Conservation (phyloP, 2,888 invertebrate species). For the Suillia variegata region DNA sequence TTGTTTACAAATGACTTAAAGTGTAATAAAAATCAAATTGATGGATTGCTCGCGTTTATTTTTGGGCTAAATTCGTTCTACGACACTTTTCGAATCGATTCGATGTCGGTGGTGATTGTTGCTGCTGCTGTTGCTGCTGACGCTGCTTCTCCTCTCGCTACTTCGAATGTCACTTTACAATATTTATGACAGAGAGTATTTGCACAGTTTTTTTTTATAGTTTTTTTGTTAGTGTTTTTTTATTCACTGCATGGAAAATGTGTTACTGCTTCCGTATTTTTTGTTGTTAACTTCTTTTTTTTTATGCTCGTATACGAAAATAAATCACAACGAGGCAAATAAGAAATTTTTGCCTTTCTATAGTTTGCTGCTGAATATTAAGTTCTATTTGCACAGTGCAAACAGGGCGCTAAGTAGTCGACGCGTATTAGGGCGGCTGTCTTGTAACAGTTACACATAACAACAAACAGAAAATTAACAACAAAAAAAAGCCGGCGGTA, state of each 20-base stretch:
- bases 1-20: not conserved
- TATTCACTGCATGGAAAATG: too few species aligned
- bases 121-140: too few species aligned
- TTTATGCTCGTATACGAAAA: not conserved
- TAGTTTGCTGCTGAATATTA: not conserved
- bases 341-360: not conserved
- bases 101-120: not conserved
- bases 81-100: not conserved
- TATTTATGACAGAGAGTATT: slow-evolving; percentile 13
- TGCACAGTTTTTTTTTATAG: too few species aligned
- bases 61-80: too few species aligned
- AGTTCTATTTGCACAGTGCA: not conserved
- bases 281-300: not conserved
- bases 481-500: not conserved
- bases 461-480: not conserved
- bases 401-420: not conserved
- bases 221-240: too few species aligned
- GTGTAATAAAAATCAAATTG: too few species aligned
- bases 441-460: not conserved
- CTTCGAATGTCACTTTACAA: slow-evolving; percentile 2
- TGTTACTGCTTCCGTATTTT: not conserved
- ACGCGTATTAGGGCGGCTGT: too few species aligned
- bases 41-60: too few species aligned
- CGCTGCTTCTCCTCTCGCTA: too few species aligned
- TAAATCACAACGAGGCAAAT: not conserved